These are phyloP conservation scores for Sebastiscus tertius DNA, from an alignment of 2,797 vertebrate genomes.

Conservation along the genomic window DNA sequence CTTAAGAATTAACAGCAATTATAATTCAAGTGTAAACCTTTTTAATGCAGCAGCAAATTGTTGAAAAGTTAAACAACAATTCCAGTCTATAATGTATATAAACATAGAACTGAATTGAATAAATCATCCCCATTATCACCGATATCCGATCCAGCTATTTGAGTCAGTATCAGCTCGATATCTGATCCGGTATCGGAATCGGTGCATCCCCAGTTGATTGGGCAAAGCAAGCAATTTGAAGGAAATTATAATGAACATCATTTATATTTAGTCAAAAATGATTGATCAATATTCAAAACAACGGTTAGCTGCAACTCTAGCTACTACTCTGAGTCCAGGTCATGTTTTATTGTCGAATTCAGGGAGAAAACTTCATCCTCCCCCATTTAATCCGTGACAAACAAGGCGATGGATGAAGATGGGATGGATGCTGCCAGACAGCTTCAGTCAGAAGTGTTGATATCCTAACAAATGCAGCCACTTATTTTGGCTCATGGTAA, in stretches of 20 bases:
- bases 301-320: background rate
- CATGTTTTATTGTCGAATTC: background rate
- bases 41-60: background rate
- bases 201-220: background rate
- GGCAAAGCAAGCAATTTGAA: background rate
- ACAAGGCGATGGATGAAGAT: background rate
- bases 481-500: slow-evolving; percentile 46
- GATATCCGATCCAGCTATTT: background rate
- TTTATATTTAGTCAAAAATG: background rate
- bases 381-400: background rate
- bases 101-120: background rate
- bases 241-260: background rate
- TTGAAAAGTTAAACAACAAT: background rate
- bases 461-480: slow-evolving; percentile 31
- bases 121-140: background rate
- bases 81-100: background rate
- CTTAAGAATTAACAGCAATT: too few species aligned
- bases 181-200: background rate
- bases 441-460: slow-evolving; percentile 15
- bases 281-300: background rate
- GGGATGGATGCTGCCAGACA: background rate
- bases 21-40: too few species aligned
- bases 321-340: background rate
- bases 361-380: background rate
- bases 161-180: background rate